These are phyloP conservation scores for Melanotaenia pygmaea DNA, from an alignment of 2,797 vertebrate genomes.

Conservation along the genomic window DNA sequence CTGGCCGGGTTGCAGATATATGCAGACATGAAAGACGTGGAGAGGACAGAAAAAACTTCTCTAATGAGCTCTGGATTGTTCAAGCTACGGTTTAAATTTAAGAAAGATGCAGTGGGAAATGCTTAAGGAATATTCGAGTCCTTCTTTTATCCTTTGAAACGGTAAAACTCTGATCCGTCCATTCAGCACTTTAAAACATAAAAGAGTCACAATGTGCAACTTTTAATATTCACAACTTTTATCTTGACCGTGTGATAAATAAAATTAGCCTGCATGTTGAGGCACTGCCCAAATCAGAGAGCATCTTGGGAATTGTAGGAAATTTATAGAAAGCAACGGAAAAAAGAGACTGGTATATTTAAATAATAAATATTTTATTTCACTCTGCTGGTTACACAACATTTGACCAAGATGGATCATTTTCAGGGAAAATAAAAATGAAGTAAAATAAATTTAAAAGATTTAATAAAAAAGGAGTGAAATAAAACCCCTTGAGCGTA, in stretches of 20 bases:
- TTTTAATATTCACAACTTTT: background rate
- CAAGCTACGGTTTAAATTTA: background rate
- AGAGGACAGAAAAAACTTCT: background rate
- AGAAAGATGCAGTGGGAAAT: background rate
- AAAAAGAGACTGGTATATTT: slow-evolving; percentile 1
- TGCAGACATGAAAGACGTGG: slow-evolving; percentile 9
- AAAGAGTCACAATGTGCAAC: background rate
- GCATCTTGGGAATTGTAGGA: slow-evolving; percentile 4
- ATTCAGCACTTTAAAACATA: background rate
- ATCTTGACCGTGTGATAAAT: background rate
- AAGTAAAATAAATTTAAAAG: too few relatives aligned
- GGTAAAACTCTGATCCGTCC: background rate
- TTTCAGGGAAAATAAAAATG: too few relatives aligned
- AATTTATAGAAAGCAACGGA: too few relatives aligned
- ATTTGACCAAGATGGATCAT: too few relatives aligned
- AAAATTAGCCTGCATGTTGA: background rate
- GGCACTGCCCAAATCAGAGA: background rate
- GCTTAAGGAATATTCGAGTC: background rate
- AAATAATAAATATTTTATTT: background rate
- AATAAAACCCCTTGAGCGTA: too few relatives aligned
- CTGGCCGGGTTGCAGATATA: slow-evolving; percentile 19
- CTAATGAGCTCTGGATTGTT: background rate
- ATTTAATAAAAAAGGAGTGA: too few relatives aligned
- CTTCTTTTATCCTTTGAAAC: background rate
- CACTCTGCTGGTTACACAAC: too few relatives aligned